Evolutionary conservation across 2,888 invertebrate genomes (phyloP).

Genomic region (Tiliacea aurago): DNA sequence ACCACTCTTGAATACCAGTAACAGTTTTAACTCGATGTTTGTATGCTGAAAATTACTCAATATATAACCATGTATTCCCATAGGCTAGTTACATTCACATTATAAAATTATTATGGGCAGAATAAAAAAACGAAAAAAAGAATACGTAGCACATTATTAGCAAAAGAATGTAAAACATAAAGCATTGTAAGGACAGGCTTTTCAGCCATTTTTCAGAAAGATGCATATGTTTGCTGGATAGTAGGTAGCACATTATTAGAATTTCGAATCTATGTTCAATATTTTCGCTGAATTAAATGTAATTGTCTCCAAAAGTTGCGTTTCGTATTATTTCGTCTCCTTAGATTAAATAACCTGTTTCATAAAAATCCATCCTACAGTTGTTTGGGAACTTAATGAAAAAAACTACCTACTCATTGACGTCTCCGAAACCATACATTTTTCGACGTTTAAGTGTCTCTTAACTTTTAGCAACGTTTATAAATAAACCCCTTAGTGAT

Average conservation of each 20-base stretch:
- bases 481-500: too few relatives aligned
- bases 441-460: not conserved
- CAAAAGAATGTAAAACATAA: constrained; percentile 30
- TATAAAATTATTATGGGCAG: constrained; percentile 27
- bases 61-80: constrained; percentile 15
- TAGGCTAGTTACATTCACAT: constrained; percentile 38
- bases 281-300: constrained; percentile 48
- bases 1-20: constrained; percentile 38
- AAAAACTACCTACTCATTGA: not conserved
- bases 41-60: constrained; percentile 6
- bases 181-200: constrained; percentile 27
- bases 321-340: constrained; percentile 30
- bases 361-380: not conserved
- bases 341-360: not conserved
- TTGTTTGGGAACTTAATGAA: not conserved
- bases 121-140: constrained; percentile 32
- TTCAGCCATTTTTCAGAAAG: constrained; percentile 21
- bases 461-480: too few relatives aligned
- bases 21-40: not conserved
- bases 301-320: constrained; percentile 24
- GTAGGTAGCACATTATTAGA: constrained; percentile 41
- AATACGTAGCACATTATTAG: constrained; percentile 25
- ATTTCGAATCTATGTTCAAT: constrained; percentile 46
- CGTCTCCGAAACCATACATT: not conserved
- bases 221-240: constrained; percentile 28